These are phyloP conservation scores for Pristionchus exspectatus DNA, from an alignment of 2,888 invertebrate genomes.

Conservation along the genomic window DNA sequence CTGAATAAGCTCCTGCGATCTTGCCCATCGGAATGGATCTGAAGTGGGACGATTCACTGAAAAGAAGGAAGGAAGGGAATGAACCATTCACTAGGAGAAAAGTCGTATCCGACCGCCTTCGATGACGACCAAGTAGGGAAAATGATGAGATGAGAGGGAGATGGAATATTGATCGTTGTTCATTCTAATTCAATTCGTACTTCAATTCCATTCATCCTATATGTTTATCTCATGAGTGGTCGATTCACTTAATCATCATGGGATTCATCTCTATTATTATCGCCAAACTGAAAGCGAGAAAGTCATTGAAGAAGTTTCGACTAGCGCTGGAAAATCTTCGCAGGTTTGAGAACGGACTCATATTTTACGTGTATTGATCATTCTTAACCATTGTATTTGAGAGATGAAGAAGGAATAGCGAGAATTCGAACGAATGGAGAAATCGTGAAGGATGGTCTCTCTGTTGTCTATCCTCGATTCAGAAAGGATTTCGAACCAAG, in stretches of 20 bases:
- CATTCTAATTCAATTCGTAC: background rate
- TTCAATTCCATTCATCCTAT: background rate
- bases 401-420: background rate
- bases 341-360: background rate
- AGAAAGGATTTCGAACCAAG: conserved; percentile 30
- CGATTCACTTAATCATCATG: background rate
- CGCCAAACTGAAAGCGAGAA: conserved; percentile 1
- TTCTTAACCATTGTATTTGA: background rate
- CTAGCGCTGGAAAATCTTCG: background rate
- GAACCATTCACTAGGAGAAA: background rate
- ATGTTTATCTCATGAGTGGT: background rate
- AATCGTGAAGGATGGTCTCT: background rate
- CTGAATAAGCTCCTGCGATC: conserved; percentile 9
- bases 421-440: background rate
- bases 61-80: background rate
- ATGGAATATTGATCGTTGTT: background rate
- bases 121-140: background rate
- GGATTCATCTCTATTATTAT: background rate
- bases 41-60: background rate
- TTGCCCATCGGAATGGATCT: conserved; percentile 13
- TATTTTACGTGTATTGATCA: background rate
- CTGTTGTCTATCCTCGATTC: conserved; percentile 34
- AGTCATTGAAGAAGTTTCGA: conserved; percentile 37
- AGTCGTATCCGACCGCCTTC: background rate
- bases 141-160: background rate